Percentiles rank a stretch among this genome's conserved stretches.
These are phyloP conservation scores for Strongylocentrotus purpuratus DNA, from an alignment of 35 echinoderm and acorn worm genomes.

Conservation along the genomic window DNA sequence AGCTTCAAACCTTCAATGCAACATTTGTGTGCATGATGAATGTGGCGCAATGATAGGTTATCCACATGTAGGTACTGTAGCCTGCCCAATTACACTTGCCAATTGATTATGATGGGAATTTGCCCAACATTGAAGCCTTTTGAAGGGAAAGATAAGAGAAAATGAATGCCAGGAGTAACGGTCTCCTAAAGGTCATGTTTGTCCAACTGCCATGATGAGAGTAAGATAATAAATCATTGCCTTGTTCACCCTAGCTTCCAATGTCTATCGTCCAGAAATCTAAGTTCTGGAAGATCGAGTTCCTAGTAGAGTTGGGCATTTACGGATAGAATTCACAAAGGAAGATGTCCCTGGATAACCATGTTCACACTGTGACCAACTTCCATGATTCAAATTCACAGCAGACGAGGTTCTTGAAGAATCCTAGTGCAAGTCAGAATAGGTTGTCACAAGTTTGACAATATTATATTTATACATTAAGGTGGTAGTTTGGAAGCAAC, in stretches of 20 bases:
- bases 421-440: too few relatives aligned
- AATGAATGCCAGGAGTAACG: not conserved
- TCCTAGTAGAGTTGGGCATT: not conserved
- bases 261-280: not conserved
- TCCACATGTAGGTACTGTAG: not conserved
- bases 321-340: not conserved
- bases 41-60: not conserved
- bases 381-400: not conserved
- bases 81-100: not conserved
- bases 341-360: not conserved
- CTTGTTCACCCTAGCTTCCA: not conserved
- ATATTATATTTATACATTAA: too few relatives aligned
- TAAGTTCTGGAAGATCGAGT: not conserved
- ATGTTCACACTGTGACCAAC: not conserved
- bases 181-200: conserved; percentile 10
- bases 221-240: not conserved
- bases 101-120: not conserved
- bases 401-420: not conserved
- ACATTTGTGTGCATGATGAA: not conserved
- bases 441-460: too few relatives aligned
- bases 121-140: not conserved
- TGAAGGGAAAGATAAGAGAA: not conserved
- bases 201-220: not conserved
- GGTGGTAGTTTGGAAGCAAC: too few relatives aligned
- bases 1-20: not conserved